These are phyloP conservation scores for Dolomedes plantarius DNA, from an alignment of 2,888 invertebrate genomes.

Conservation along the genomic window DNA sequence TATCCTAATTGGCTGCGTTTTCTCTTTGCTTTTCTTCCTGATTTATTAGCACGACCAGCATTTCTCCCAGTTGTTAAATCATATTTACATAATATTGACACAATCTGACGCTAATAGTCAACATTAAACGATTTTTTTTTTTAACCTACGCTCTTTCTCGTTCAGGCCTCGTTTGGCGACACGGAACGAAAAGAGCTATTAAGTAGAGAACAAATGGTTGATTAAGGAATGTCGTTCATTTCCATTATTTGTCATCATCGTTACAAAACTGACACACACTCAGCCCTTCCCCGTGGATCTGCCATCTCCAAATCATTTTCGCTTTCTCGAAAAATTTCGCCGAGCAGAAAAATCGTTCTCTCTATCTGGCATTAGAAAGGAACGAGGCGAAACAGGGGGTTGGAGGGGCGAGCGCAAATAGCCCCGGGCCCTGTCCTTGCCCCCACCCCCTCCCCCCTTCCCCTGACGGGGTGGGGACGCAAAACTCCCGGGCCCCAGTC, in stretches of 20 bases:
- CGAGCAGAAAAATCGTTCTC: slow-evolving; percentile 12
- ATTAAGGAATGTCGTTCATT: not conserved
- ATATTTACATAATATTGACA: no score
- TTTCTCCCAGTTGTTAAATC: no score
- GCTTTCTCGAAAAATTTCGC: slow-evolving; percentile 5
- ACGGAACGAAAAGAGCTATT: not conserved
- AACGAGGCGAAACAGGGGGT: not conserved
- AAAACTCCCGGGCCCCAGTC: slow-evolving; percentile 55
- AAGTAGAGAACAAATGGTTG: not conserved
- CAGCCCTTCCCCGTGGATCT: not conserved
- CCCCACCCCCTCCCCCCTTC: slow-evolving; percentile 28
- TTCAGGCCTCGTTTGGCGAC: not conserved
- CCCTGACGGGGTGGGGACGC: slow-evolving; percentile 35
- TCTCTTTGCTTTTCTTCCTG: no score
- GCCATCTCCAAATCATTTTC: slow-evolving; percentile 14
- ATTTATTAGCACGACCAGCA: no score
- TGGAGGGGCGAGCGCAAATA: slow-evolving; percentile 34
- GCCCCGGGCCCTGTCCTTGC: slow-evolving; percentile 40
- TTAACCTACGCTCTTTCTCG: not conserved
- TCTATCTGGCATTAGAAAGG: not conserved
- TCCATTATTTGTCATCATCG: not conserved
- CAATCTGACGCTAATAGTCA: no score
- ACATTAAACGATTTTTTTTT: not conserved
- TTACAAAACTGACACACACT: not conserved
- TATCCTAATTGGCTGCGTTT: no score